phyloP scores from a whole-genome alignment of 2,888 invertebrate genomes.

The Amphipoea lucens region DNA sequence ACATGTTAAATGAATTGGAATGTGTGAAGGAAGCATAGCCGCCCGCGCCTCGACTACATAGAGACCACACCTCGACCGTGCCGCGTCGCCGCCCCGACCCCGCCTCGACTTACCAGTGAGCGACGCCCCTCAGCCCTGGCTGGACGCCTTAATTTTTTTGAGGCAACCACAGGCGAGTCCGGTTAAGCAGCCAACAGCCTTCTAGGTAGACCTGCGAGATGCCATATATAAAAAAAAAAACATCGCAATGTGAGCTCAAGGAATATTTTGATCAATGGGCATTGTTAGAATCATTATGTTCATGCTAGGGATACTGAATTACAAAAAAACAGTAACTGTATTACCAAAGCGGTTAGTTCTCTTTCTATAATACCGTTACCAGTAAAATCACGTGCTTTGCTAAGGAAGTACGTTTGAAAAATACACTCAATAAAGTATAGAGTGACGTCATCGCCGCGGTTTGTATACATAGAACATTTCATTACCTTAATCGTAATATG shows the following conservation, averaged over 20 bases:
- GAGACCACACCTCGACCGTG: too few species aligned
- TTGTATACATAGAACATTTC: constrained; percentile 50
- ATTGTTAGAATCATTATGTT: background rate
- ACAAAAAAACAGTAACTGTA: constrained; percentile 21
- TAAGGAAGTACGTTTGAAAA: constrained; percentile 19
- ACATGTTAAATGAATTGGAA: too few species aligned
- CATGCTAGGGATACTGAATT: constrained; percentile 18
- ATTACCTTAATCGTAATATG: constrained; percentile 51
- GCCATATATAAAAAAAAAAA: background rate
- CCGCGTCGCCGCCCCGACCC: too few species aligned
- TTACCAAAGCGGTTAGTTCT: background rate
- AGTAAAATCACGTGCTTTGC: constrained; percentile 14
- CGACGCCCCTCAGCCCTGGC: background rate
- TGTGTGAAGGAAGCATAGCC: too few species aligned
- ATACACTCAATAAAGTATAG: constrained; percentile 43
- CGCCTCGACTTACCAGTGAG: too few species aligned
- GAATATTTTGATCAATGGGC: background rate
- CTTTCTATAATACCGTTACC: constrained; percentile 12
- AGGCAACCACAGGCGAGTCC: background rate
- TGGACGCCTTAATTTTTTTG: background rate
- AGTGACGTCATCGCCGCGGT: background rate
- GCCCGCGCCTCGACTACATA: too few species aligned
- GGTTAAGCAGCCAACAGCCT: background rate
- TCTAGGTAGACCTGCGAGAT: background rate
- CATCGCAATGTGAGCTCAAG: background rate